These are phyloP conservation scores for Thermophis baileyi DNA, from an alignment of 2,113 vertebrate species.

Conservation along the genomic window DNA sequence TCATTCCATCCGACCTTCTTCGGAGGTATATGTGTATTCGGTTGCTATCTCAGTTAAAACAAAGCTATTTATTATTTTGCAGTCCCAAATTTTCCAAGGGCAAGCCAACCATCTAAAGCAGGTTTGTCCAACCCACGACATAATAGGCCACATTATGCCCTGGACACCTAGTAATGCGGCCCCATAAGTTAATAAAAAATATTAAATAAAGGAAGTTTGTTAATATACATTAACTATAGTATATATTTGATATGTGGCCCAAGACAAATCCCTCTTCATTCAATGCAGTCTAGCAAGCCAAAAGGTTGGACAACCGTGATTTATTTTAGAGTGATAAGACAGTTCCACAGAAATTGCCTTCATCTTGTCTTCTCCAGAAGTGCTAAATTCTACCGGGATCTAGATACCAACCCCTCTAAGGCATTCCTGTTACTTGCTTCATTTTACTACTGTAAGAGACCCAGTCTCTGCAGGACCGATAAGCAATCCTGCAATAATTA, in stretches of 20 bases:
- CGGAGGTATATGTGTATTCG: fast-evolving
- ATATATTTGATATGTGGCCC: not conserved
- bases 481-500: no score
- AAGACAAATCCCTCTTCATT: not conserved
- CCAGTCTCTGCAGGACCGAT: no score
- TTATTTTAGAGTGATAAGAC: not conserved
- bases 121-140: not conserved
- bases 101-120: not conserved
- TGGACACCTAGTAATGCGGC: not conserved
- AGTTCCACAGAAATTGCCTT: not conserved
- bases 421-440: not conserved
- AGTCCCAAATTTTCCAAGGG: not conserved
- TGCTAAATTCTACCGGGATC: not conserved
- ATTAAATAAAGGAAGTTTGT: not conserved
- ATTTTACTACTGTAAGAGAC: not conserved
- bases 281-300: not conserved
- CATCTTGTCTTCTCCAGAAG: not conserved
- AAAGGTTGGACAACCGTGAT: not conserved
- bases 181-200: not conserved
- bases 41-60: no score
- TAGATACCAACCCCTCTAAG: not conserved
- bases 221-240: not conserved
- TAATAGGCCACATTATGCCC: no score
- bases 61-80: not conserved
- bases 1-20: not conserved